Conservation (phyloP, 2,888 invertebrate species). For the Malthinus flaveolus region DNA sequence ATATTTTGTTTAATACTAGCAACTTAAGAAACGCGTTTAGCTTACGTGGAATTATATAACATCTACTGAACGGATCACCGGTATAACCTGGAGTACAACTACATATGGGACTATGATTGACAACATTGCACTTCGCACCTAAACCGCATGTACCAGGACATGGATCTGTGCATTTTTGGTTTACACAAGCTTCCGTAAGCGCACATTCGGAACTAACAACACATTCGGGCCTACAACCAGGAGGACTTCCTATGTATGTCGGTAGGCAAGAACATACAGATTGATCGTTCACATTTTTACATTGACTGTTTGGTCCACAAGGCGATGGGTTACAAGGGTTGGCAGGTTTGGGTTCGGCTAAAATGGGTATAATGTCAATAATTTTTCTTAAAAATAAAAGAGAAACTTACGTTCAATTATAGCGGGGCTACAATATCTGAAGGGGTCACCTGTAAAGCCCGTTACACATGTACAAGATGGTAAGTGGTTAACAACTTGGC, state of each 20-base stretch:
- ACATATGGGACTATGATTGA: constrained; percentile 70
- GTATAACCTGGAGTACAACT: constrained; percentile 64
- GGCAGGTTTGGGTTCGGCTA: constrained; percentile 45
- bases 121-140: constrained; percentile 73
- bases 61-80: constrained; percentile 73
- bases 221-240: constrained; percentile 68
- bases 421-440: constrained; percentile 56
- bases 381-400: not conserved
- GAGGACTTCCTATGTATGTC: constrained; percentile 55
- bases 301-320: constrained; percentile 57
- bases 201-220: constrained; percentile 72
- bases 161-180: constrained; percentile 74
- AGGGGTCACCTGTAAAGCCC: constrained; percentile 71
- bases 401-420: constrained; percentile 52
- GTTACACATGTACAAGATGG: constrained; percentile 65
- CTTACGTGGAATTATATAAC: constrained; percentile 43
- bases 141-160: constrained; percentile 73
- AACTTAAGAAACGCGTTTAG: constrained; percentile 43
- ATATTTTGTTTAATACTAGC: constrained; percentile 26
- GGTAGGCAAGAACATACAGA: constrained; percentile 60
- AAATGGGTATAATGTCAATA: constrained; percentile 34
- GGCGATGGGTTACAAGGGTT: constrained; percentile 57
- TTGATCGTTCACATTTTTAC: constrained; percentile 53
- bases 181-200: constrained; percentile 70
- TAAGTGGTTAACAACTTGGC: constrained; percentile 67